Conservation (phyloP, 2,888 invertebrate genomes). For the Conomelus anceps region DNA sequence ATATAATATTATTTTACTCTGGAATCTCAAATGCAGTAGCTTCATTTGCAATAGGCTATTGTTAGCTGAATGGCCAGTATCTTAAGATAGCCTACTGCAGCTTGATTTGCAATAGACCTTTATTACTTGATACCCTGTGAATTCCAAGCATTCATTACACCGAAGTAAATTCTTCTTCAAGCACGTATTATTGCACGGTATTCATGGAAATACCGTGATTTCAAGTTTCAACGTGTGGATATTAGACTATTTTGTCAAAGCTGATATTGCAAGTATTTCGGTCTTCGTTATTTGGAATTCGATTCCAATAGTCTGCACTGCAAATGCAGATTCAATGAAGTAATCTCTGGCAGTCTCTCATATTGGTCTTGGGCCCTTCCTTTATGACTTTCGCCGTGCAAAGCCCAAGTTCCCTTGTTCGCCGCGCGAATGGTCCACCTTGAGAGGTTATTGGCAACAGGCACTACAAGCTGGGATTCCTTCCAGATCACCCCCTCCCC, state of each 20-base stretch:
- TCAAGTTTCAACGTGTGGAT: not conserved
- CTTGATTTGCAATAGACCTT: not conserved
- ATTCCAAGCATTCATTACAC: not conserved
- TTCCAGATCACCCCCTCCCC: not conserved
- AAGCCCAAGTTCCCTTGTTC: not conserved
- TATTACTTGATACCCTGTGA: not conserved
- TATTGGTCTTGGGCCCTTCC: not conserved
- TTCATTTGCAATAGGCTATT: not conserved
- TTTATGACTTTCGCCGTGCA: not conserved
- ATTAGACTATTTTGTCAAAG: too few relatives aligned
- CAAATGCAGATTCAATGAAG: not conserved
- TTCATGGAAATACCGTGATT: not conserved
- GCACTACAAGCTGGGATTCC: not conserved
- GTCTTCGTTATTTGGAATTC: not conserved
- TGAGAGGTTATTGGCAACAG: not conserved
- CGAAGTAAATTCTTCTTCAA: not conserved
- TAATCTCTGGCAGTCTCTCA: not conserved
- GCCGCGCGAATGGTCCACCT: not conserved
- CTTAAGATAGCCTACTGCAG: too few relatives aligned
- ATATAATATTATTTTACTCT: too few relatives aligned
- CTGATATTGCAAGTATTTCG: not conserved
- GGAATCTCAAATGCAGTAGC: too few relatives aligned
- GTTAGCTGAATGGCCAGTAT: not conserved
- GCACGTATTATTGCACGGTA: too few relatives aligned
- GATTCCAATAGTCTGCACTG: not conserved